Percentiles rank a stretch among this genome's conserved stretches.
Conservation (phyloP, 2,113 vertebrate species). For the Choloepus hoffmanni region DNA sequence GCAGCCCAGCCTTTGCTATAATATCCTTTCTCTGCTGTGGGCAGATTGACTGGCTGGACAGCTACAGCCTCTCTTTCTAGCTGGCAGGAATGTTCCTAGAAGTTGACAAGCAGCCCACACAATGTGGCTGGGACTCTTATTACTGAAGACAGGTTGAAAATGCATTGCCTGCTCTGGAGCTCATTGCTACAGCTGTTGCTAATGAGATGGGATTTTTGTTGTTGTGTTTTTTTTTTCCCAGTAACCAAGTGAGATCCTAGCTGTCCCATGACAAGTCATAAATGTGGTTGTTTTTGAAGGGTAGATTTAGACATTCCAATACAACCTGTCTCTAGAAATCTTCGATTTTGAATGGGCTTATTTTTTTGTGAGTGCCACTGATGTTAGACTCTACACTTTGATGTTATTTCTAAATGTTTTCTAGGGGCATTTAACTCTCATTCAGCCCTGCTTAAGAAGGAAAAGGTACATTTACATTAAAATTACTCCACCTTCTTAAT, state of each 20-base stretch:
- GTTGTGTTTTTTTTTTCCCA: neutral
- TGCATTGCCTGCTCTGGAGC: neutral
- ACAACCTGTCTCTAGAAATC: neutral
- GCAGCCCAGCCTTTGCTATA: slow-evolving; percentile 56
- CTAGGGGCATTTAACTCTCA: neutral
- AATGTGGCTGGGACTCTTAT: slow-evolving; percentile 41
- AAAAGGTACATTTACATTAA: neutral
- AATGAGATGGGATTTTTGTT: neutral
- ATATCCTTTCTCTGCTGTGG: slow-evolving; percentile 58
- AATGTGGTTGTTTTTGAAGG: neutral
- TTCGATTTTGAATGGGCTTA: neutral
- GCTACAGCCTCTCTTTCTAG: slow-evolving; percentile 55
- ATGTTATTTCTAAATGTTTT: slow-evolving; percentile 5
- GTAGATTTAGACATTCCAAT: neutral
- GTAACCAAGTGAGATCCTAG: slow-evolving; percentile 8
- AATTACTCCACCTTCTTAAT: neutral
- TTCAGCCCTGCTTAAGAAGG: neutral
- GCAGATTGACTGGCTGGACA: slow-evolving; percentile 65
- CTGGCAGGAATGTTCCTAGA: slow-evolving; percentile 69
- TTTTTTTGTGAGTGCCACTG: neutral
- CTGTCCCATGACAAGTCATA: slow-evolving; percentile 16
- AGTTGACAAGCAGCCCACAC: slow-evolving; percentile 64
- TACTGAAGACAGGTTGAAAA: slow-evolving; percentile 50
- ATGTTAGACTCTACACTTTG: neutral
- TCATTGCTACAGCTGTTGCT: slow-evolving; percentile 47